A percentile compares a stretch with the other conserved stretches of the same genome.
These are phyloP conservation scores for Scaptomyza graminum DNA, from an alignment of 1,140 invertebrate species.

Conservation along the genomic window DNA sequence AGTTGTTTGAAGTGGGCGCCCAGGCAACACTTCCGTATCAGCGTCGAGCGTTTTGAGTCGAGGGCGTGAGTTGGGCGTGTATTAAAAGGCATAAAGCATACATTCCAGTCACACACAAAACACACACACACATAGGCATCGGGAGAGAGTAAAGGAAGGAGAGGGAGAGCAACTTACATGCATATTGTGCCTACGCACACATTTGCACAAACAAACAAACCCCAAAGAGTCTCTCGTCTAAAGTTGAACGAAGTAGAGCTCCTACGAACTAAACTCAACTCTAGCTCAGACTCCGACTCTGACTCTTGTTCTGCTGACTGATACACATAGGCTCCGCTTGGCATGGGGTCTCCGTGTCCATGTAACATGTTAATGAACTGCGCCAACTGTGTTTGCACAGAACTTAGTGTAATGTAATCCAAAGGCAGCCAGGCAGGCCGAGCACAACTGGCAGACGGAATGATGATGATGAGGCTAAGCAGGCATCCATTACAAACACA, in stretches of 20 bases:
- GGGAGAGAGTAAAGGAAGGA: no score
- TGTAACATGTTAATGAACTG: conserved; percentile 83
- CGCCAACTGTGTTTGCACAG: conserved; percentile 82
- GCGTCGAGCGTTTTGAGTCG: conserved; percentile 22
- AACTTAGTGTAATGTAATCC: conserved; percentile 83
- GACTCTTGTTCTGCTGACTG: not conserved
- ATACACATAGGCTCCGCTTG: conserved; percentile 2
- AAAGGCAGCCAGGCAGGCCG: conserved; percentile 47
- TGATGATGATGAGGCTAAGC: conserved; percentile 10
- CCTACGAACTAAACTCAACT: conserved; percentile 54
- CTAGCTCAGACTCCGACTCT: conserved; percentile 11
- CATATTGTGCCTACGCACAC: conserved; percentile 71
- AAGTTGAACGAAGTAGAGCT: conserved; percentile 63
- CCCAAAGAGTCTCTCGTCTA: conserved; percentile 56
- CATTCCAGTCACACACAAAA: not conserved
- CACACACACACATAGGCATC: no score
- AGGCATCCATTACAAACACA: conserved; percentile 17
- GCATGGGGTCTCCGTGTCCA: conserved; percentile 54
- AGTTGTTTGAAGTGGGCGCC: conserved; percentile 70
- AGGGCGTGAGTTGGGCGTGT: conserved; percentile 25
- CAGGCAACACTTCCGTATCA: conserved; percentile 73
- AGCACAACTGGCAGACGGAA: conserved; percentile 27
- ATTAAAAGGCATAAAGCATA: conserved; percentile 67
- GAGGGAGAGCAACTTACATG: conserved; percentile 35
- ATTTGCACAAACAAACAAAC: conserved; percentile 72